These are phyloP conservation scores for Tinamus major DNA, from an alignment of 2,797 vertebrate species.

Conservation along the genomic window DNA sequence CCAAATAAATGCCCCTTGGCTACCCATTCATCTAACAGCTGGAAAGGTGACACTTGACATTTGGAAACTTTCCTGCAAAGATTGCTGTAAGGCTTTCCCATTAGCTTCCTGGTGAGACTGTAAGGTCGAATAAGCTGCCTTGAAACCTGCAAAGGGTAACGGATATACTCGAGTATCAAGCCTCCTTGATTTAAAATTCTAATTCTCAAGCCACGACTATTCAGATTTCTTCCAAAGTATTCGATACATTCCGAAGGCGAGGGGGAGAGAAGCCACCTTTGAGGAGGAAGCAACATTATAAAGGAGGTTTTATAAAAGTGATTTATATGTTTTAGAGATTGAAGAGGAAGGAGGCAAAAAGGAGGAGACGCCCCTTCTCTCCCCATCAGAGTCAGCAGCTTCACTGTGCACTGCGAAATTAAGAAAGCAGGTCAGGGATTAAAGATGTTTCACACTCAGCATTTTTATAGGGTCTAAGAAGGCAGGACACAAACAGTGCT, in stretches of 20 bases:
- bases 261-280: background rate
- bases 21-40: constrained; percentile 85
- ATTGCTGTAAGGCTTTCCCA: constrained; percentile 84
- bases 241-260: background rate
- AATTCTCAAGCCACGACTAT: constrained; percentile 74
- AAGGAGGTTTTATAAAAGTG: constrained; percentile 9
- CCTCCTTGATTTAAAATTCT: constrained; percentile 77
- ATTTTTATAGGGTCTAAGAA: constrained; percentile 44
- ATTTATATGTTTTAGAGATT: background rate
- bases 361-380: background rate
- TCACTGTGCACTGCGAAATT: constrained; percentile 3
- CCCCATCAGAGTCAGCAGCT: background rate
- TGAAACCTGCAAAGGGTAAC: constrained; percentile 82
- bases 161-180: constrained; percentile 72
- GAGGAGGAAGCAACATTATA: constrained; percentile 20
- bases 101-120: constrained; percentile 84
- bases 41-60: constrained; percentile 85
- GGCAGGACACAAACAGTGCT: constrained; percentile 58
- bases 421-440: constrained; percentile 13
- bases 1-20: constrained; percentile 82
- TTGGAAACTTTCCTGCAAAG: constrained; percentile 82
- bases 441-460: constrained; percentile 58
- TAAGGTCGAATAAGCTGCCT: constrained; percentile 83
- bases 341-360: constrained; percentile 16
- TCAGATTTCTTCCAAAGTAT: constrained; percentile 64